Evolutionary conservation across 2,797 vertebrate species (phyloP), one percentile per base, ranked within the genome.

Genomic region (Xerus rutilus): DNA sequence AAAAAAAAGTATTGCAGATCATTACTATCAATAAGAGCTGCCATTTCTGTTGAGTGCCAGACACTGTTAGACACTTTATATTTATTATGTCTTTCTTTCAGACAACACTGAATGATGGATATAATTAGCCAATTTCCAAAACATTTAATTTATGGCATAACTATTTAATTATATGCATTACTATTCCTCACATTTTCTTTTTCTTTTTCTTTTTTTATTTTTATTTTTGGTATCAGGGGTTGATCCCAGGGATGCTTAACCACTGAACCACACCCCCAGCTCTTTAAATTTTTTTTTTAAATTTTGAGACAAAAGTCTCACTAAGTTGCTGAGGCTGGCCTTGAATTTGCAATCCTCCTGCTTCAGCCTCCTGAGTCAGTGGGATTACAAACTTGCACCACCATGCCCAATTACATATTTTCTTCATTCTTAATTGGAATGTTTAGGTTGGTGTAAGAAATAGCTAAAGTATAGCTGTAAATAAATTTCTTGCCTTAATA

Each of bases 401-500:
- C 30, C 12, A 65, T 65, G 14, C 30, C 30, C 64, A 32, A 30
- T 30, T 65, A 57, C 18, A 57, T 54, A 86, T 86, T 95, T 91
- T 92, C 69, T 72, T 94, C 91, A 85, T 81, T 94, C 64, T 88
- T 87, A 87, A 78, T 96, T 97, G 43, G 20, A 86, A 95, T 89
- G 86, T 97, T 91, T 89, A 91, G 70, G 39, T 92, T 91, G 39
- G 49, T 92, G 81, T 69, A 72, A 94, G 84, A 95, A 95, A 84
- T 89, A 89, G 43, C 43, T 90, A 43, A 45, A 92, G 62, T 59
- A 85, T 28, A 96, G 17, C 86, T 96, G 84, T 89, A 93, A 97
- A 81, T 96, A 95, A 86, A 91, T 78, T 86, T 96, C 35, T 91
- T 96, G 52, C 52, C n/a, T 93, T 65, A 93, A 54, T 94, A 70